Evolutionary conservation across 1,140 invertebrate genomes (phyloP), one percentile per base, ranked within the genome.

Genomic region (Mizuhopecten yessoensis): DNA sequence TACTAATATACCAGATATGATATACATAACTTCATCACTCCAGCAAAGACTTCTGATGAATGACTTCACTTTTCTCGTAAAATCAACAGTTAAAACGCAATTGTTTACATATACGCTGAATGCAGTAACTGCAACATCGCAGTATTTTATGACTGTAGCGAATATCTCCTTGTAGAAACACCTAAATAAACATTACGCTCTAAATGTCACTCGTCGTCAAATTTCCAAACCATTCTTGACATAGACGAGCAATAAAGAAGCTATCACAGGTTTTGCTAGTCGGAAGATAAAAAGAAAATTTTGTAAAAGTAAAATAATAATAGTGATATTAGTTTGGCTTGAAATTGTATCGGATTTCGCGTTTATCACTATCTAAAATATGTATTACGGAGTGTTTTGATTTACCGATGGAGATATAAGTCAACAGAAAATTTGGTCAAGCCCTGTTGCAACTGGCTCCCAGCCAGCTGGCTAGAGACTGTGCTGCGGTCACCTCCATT

Each of bases 361-460:
- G 23, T 29, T 75, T n/a, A 29, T 5, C 23, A 75, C 57, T 29
- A 75, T 75, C n/a, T 29, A n/a, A 75, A 75, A 17, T 75, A 75
- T 29, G n/a, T 75, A 75, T 29, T 75, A 75, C 57, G 57, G 57
- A 75, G 29, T n/a, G 57, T 75, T 75, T 75, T 75, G 57, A 75
- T 75, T 75, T 75, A 29, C 57, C 57, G 23, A 29, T 5, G 57
- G n/a, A 29, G 11, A 75, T 75, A n/a, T 75, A 75, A 75, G 57
- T 29, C 57, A 75, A 75, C 57, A 75, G 57, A 75, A 75, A 75
- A 75, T 75, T 75, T 75, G 57, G 57, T 75, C 57, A 75, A 75
- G 57, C 57, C 57, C 57, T 29, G 23, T 75, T 75, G 57, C 57
- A 75, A 75, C 57, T 75, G 57, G 57, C 57, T n/a, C 29, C 57